Conservation (phyloP, 2,888 invertebrate genomes). For the Dolichomitus sp. region DNA sequence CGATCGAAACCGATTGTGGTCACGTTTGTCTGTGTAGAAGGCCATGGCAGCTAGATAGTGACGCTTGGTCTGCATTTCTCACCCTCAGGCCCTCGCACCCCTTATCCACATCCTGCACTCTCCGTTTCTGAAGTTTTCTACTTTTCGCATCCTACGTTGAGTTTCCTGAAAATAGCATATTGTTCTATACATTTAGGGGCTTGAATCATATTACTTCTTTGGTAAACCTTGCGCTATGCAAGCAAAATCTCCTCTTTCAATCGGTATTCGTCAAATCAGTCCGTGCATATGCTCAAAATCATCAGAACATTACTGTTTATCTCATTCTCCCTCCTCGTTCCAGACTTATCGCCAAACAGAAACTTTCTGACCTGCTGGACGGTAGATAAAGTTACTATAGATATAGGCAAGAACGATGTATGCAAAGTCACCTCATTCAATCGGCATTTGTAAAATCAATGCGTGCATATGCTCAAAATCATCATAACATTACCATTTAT, state of each 20-base stretch:
- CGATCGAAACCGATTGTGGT: conserved; percentile 43
- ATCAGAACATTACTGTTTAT: conserved; percentile 7
- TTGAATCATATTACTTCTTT: not conserved
- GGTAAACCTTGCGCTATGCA: no score
- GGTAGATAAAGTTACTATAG: not conserved
- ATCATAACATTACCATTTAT: conserved; percentile 11
- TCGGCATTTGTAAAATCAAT: conserved; percentile 3
- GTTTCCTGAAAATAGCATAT: conserved; percentile 7
- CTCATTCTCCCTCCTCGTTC: not conserved
- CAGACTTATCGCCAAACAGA: not conserved
- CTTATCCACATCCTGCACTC: conserved; percentile 22
- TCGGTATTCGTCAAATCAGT: conserved; percentile 2
- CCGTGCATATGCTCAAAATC: not conserved
- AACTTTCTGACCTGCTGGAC: conserved; percentile 20
- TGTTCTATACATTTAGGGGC: not conserved
- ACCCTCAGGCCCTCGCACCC: conserved; percentile 23
- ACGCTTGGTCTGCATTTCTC: conserved; percentile 8
- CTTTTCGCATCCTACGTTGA: conserved; percentile 9
- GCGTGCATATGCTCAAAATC: not conserved
- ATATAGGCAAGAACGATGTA: no score
- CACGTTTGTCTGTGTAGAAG: conserved; percentile 4
- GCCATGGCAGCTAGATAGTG: not conserved
- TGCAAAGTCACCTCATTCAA: not conserved
- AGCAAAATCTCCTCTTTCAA: not conserved
- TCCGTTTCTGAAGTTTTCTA: conserved; percentile 16